Evolutionary conservation across 2,888 invertebrate genomes (phyloP).

Genomic region (Mechanitis messenoides): DNA sequence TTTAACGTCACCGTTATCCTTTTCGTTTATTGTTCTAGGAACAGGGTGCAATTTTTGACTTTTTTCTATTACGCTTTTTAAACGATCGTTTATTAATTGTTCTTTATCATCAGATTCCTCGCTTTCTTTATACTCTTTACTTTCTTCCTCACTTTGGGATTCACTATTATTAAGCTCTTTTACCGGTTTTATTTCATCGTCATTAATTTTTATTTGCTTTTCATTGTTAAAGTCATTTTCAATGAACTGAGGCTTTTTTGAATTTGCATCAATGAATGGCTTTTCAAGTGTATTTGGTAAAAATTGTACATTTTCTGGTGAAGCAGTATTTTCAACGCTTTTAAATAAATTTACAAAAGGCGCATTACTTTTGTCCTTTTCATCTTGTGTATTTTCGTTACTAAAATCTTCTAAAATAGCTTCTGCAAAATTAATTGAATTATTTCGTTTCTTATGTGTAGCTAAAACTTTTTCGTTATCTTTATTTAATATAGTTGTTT

Average conservation of each 20-base stretch:
- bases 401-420: constrained; percentile 51
- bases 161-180: constrained; percentile 56
- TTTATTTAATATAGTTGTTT: constrained; percentile 12
- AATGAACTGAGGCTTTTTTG: constrained; percentile 33
- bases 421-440: constrained; percentile 40
- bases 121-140: constrained; percentile 31
- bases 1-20: constrained; percentile 51
- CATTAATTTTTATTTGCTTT: constrained; percentile 46
- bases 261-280: constrained; percentile 9
- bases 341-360: constrained; percentile 12
- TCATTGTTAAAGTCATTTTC: constrained; percentile 31
- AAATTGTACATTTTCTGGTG: constrained; percentile 27
- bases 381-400: constrained; percentile 47
- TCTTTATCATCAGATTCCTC: constrained; percentile 19
- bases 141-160: constrained; percentile 32
- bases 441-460: constrained; percentile 22
- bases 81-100: constrained; percentile 13
- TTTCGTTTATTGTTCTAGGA: constrained; percentile 23
- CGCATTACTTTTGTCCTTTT: constrained; percentile 45
- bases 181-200: constrained; percentile 63
- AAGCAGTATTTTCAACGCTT: neutral
- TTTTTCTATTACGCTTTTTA: constrained; percentile 34
- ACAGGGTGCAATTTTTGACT: constrained; percentile 30
- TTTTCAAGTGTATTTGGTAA: constrained; percentile 15
- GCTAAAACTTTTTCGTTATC: constrained; percentile 28